Evolutionary conservation across 2,888 invertebrate species (phyloP), one percentile per base, ranked within the genome.

Genomic region (Stramonita haemastoma): DNA sequence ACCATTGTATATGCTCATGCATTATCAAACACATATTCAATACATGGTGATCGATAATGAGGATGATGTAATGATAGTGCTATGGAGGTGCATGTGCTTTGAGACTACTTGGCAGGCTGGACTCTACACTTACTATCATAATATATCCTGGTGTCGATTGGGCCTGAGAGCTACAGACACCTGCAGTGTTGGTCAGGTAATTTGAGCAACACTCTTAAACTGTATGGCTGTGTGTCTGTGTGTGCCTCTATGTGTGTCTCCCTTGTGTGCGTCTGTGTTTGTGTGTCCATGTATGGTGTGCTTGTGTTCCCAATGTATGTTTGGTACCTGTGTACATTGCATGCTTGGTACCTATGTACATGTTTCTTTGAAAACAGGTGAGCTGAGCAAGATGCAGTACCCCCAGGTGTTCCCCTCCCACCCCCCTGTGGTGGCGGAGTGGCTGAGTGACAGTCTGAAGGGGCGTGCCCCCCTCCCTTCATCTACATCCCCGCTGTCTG

Each of bases 401-500:
- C 98, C 98, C 88, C 96, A 96, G 86, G 97, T 97, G 93, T 97
- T 98, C 93, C 96, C 96, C 11, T 93, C 95, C 0, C 97, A 97
- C 0, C 97, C 98, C 0, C 97, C 98, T 0, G 97, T 96, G 95
- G 97, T 98, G 83, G 97, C 98, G 94, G 96, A 97, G 79, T 98
- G 98, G 94, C 95, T 98, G 90, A 97, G 97, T 93, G 96, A 97
- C 19, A 97, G 98, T 93, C 95, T 98, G 90, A 96, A 96, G 81
- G 97, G 97, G 26, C 94, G 96, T 0, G 96, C 97, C 91, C 91
- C 87, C 95, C 96, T 0, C 97, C 97, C 22, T 98, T 97, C 95
- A 98, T 98, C 0, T 97, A 97, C 95, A 96, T 98, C 93, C 96
- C 97, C 26, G 97, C 97, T 91, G 97, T 98, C 0, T 98, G 98